Conservation (phyloP, 2,797 vertebrate species). For the Myotis planiceps region DNA sequence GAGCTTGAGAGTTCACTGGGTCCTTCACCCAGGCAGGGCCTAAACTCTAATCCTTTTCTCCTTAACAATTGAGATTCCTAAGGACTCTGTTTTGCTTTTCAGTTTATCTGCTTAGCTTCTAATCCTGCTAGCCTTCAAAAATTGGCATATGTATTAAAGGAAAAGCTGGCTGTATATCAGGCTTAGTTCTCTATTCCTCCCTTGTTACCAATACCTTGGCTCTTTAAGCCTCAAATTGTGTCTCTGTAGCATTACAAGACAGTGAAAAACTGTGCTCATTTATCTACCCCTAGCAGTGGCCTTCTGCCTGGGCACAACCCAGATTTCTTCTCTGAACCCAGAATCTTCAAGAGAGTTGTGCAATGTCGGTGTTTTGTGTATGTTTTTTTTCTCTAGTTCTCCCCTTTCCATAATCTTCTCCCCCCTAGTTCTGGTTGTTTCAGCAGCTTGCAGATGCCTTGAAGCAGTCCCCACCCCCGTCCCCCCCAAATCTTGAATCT, state of each 20-base stretch:
- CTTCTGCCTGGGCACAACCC: neutral
- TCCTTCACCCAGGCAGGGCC: neutral
- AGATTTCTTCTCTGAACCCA: neutral
- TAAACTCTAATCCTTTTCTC: neutral
- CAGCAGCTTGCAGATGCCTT: neutral
- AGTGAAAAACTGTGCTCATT: neutral
- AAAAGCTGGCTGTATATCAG: neutral
- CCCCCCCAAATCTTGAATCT: neutral
- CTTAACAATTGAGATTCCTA: neutral
- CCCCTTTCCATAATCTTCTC: neutral
- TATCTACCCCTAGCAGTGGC: neutral
- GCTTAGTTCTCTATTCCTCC: neutral
- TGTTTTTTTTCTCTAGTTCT: neutral
- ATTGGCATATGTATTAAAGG: neutral
- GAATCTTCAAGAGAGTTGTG: neutral
- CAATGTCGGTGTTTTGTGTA: neutral
- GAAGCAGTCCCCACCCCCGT: neutral
- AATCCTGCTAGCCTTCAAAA: constrained; percentile 15
- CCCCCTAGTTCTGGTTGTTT: neutral
- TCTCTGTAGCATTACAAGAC: neutral
- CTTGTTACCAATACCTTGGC: constrained; percentile 11
- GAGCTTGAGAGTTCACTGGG: neutral
- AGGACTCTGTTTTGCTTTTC: constrained; percentile 8
- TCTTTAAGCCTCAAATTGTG: neutral
- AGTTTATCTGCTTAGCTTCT: constrained; percentile 50